These are phyloP conservation scores for Tricholaema leucomelas DNA, from an alignment of 2,113 vertebrate genomes.

Conservation along the genomic window DNA sequence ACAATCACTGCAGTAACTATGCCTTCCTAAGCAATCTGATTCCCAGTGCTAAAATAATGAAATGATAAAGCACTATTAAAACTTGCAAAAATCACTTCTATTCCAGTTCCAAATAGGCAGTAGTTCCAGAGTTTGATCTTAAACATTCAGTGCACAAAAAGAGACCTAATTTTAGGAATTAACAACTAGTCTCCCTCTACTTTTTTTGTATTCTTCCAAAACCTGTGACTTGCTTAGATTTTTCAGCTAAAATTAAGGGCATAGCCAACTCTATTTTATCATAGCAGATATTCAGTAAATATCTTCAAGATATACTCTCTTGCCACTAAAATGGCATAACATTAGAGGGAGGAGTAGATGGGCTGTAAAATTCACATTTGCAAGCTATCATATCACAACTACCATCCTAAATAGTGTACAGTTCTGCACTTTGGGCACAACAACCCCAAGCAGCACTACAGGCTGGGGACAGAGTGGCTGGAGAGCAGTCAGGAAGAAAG, in stretches of 20 bases:
- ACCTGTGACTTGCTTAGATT: not conserved
- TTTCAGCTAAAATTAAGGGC: not conserved
- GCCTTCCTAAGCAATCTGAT: not conserved
- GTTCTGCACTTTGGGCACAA: too few relatives aligned
- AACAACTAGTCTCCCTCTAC: not conserved
- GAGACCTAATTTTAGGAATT: not conserved
- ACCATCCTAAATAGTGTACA: not conserved
- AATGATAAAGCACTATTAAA: slow-evolving; percentile 2
- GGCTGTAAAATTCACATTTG: not conserved
- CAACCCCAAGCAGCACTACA: too few relatives aligned
- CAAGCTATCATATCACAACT: not conserved
- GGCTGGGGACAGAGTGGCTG: too few relatives aligned
- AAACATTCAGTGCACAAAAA: not conserved
- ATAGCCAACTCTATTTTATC: not conserved
- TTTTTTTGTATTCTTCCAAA: not conserved
- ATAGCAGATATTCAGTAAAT: not conserved
- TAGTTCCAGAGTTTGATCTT: not conserved
- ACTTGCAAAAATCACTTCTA: not conserved
- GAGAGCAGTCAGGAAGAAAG: too few relatives aligned
- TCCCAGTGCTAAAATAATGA: slow-evolving; percentile 30
- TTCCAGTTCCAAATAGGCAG: slow-evolving; percentile 5
- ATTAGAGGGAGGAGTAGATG: not conserved
- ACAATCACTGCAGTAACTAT: slow-evolving; percentile 7
- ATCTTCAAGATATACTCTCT: not conserved
- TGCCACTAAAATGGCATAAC: not conserved